phyloP scores from a whole-genome alignment of 2,113 vertebrate species.

The Pachypanchax playfairii region DNA sequence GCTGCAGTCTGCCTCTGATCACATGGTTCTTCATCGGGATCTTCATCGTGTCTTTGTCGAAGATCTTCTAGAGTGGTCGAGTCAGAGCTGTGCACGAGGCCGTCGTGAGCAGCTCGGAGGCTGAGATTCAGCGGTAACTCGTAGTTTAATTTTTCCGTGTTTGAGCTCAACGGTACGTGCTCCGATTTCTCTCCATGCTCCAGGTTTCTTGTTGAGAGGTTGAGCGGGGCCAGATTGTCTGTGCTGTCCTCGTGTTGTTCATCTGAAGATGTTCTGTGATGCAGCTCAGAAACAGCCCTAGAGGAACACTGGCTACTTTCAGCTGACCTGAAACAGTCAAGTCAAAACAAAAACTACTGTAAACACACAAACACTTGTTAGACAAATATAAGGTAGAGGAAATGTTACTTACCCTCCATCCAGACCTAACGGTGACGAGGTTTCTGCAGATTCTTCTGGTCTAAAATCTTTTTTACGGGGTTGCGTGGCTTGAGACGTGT shows the following conservation, averaged over 20 bases:
- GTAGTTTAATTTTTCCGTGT: conserved; percentile 37
- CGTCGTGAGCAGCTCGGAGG: conserved; percentile 77
- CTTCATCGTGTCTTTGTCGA: conserved; percentile 13
- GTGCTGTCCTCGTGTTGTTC: conserved; percentile 38
- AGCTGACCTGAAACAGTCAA: conserved; percentile 47
- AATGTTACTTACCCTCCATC: conserved; percentile 47
- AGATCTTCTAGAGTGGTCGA: background rate
- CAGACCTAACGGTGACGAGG: conserved; percentile 42
- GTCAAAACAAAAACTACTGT: background rate
- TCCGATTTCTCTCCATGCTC: conserved; percentile 31
- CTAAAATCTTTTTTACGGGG: conserved; percentile 62
- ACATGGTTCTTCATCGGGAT: conserved; percentile 77
- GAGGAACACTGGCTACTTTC: conserved; percentile 26
- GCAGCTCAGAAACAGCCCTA: background rate
- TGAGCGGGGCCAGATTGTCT: conserved; percentile 82
- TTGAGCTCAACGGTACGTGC: conserved; percentile 14
- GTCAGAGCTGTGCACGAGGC: conserved; percentile 5
- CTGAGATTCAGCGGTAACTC: conserved; percentile 92
- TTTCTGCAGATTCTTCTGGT: conserved; percentile 62
- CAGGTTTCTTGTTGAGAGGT: conserved; percentile 87
- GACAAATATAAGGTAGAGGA: background rate
- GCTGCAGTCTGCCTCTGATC: conserved; percentile 93
- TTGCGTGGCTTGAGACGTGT: conserved; percentile 47
- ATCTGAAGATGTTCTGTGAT: conserved; percentile 29
- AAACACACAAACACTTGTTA: background rate